Conservation (phyloP, 2,888 invertebrate species). For the Anthophora plumipes region DNA sequence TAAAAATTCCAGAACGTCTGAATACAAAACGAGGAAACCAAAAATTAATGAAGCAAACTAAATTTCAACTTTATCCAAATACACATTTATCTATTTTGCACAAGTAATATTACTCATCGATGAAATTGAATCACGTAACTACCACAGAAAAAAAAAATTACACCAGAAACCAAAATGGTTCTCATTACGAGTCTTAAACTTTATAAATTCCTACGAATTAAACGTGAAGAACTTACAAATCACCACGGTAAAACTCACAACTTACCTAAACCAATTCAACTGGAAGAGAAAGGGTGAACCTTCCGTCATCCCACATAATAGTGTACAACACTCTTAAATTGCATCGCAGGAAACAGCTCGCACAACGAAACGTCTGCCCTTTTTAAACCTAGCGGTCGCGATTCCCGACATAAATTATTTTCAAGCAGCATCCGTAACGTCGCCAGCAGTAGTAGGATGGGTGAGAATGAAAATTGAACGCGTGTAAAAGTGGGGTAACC, state of each 20-base stretch:
- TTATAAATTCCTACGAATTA: too few species aligned
- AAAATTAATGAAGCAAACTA: too few species aligned
- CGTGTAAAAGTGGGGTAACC: constrained; percentile 20
- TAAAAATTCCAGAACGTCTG: too few species aligned
- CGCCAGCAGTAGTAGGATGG: too few species aligned
- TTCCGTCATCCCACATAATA: constrained; percentile 6
- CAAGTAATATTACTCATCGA: too few species aligned
- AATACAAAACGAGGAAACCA: too few species aligned
- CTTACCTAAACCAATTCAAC: neutral
- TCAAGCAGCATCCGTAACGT: constrained; percentile 24
- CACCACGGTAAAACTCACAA: neutral
- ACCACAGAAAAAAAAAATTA: neutral
- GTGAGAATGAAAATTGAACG: constrained; percentile 35
- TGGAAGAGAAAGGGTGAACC: neutral
- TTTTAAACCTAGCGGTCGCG: neutral
- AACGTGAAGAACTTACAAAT: too few species aligned
- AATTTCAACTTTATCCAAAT: too few species aligned
- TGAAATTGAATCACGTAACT: neutral
- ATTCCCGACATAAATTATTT: constrained; percentile 23
- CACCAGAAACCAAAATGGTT: too few species aligned
- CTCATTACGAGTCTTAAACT: too few species aligned
- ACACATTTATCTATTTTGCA: too few species aligned
- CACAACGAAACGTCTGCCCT: neutral
- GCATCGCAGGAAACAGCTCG: neutral
- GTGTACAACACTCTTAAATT: constrained; percentile 16